phyloP scores from a whole-genome alignment of 2,888 invertebrate genomes.

The Sepiola atlantica region DNA sequence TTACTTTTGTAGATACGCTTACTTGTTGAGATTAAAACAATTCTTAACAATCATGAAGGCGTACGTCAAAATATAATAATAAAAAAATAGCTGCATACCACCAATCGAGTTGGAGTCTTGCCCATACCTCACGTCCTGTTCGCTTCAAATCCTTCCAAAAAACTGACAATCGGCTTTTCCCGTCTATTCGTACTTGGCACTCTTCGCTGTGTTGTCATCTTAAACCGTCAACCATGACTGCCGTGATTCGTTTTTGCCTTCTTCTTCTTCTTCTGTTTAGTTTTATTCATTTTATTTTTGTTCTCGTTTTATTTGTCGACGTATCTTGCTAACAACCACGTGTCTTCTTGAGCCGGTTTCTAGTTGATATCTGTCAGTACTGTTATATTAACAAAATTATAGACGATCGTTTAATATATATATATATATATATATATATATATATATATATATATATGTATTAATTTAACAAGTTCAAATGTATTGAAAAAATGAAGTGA shows the following conservation, averaged over 20 bases:
- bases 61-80: not conserved
- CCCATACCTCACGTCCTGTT: not conserved
- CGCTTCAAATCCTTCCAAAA: not conserved
- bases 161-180: conserved; percentile 32
- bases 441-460: no score
- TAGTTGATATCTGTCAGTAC: no score
- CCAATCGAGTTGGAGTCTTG: not conserved
- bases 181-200: not conserved
- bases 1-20: not conserved
- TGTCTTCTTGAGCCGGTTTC: no score
- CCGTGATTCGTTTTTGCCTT: not conserved
- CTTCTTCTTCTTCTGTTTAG: no score
- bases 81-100: not conserved
- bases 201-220: not conserved
- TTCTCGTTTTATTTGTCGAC: no score
- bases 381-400: no score
- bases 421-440: no score
- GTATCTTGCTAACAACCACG: no score
- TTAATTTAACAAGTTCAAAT: no score
- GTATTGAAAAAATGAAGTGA: no score
- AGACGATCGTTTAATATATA: no score
- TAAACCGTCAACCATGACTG: conserved; percentile 15
- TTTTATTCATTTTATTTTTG: no score
- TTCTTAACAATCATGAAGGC: not conserved
- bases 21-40: not conserved